Base-by-base conservation (phyloP, 2,113 vertebrate species). In the Picathartes gymnocephalus region DNA sequence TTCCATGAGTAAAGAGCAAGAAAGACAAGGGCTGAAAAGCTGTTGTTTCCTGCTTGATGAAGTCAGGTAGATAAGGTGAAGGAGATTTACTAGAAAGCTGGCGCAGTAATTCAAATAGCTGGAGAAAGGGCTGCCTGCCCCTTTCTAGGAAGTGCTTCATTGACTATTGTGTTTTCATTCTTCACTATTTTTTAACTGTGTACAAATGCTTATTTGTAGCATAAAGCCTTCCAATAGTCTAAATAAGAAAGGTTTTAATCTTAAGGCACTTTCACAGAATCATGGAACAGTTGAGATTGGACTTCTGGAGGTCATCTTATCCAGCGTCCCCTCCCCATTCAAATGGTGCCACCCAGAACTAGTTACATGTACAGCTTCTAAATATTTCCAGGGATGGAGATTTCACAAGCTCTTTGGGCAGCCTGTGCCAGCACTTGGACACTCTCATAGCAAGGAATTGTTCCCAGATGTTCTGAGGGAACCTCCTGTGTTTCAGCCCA, bases 281-380 rank as follows among this genome's bases (percentile, higher is more conserved):
- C 21, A 3, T 19, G 33, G 14, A 35, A 4, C 35, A 24, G 15
- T 61, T 60, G 54, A 81, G 27, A 7, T 30, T 84, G 44, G 27
- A 42, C 14, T 13, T 73, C 14, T 73, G n/a, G 35, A 77, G 6
- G 4, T 51, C 8, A 28, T 35, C 8, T 79, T 53, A 8, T 48
- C 15, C 28, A 51, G 6, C 2, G n/a, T 1, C 4, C 6, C 8
- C 7, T 53, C 8, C 11, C 11, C 18, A 25, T 31, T 48, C 39
- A 76, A 76, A n/a, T 13, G 50, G 20, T 11, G 20, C 9, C 13
- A 25, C 11, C 11, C 22, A 64, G 25, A 72, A 10, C 3, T 18
- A 5, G 24, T 68, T 39, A 47, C 7, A 24, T 37, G 30, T 6
- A 39, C 8, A 28, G 22, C 1, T 86, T 81, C 73, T 70, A 39